Conservation (phyloP, 2,113 vertebrate genomes). For the Callipepla squamata region DNA sequence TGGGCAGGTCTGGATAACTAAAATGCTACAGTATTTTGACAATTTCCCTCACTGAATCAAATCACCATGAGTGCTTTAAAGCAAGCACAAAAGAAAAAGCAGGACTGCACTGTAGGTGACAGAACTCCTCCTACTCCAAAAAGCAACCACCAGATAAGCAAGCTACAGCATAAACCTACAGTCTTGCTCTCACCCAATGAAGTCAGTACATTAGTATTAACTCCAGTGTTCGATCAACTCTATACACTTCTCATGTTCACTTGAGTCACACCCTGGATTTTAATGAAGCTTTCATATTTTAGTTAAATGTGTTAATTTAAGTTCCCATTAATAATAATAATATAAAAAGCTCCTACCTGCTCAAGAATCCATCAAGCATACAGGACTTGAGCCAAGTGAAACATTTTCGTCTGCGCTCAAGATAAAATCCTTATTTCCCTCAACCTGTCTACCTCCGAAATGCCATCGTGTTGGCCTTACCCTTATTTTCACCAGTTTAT, state of each 20-base stretch:
- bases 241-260: background rate
- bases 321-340: background rate
- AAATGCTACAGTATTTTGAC: background rate
- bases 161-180: background rate
- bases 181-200: background rate
- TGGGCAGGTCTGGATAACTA: background rate
- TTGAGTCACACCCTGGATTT: background rate
- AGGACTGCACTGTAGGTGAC: background rate
- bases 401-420: background rate
- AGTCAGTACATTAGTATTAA: background rate
- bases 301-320: background rate
- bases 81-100: background rate
- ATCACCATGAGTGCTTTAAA: background rate
- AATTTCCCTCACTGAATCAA: background rate
- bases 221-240: rapidly evolving
- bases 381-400: background rate
- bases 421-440: background rate
- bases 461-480: background rate
- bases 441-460: background rate
- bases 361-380: background rate
- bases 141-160: background rate
- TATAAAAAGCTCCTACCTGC: background rate
- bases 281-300: background rate
- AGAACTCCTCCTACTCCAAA: background rate
- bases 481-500: background rate